These are phyloP conservation scores for Andrena fulva DNA, from an alignment of 2,888 invertebrate species.

Conservation along the genomic window DNA sequence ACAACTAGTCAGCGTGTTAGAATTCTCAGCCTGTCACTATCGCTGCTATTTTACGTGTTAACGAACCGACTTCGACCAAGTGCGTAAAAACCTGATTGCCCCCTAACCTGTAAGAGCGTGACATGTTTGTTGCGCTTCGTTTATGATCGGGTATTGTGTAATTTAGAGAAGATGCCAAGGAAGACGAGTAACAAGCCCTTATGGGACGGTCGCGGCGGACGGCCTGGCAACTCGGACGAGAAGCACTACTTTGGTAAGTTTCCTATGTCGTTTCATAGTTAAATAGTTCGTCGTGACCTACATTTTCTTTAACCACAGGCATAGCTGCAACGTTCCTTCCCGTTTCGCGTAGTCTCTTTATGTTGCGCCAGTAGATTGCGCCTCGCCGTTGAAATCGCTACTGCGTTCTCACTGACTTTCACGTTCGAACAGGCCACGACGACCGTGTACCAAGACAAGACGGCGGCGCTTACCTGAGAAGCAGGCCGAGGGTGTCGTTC, in stretches of 20 bases:
- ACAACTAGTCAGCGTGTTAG: background rate
- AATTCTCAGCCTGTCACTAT: background rate
- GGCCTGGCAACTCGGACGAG: slow-evolving; percentile 56
- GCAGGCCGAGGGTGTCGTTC: slow-evolving; percentile 78
- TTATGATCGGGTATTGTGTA: slow-evolving; percentile 25
- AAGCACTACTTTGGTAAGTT: slow-evolving; percentile 76
- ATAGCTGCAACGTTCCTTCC: background rate
- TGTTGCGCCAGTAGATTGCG: background rate
- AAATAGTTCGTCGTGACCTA: background rate
- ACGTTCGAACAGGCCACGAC: slow-evolving; percentile 74
- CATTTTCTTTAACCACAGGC: background rate
- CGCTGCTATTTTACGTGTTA: background rate
- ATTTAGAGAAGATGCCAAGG: slow-evolving; percentile 75
- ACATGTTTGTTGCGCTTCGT: slow-evolving; percentile 21
- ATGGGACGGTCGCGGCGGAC: slow-evolving; percentile 65
- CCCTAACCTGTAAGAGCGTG: slow-evolving; percentile 27
- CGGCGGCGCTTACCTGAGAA: slow-evolving; percentile 44
- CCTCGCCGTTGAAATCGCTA: background rate
- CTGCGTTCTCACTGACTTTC: background rate
- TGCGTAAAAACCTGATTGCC: background rate
- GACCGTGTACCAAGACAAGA: slow-evolving; percentile 70
- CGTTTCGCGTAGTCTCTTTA: background rate
- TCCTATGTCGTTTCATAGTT: background rate
- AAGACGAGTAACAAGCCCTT: slow-evolving; percentile 67
- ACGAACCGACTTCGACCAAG: background rate